Conservation (phyloP, 2,888 invertebrate genomes). For the Caenorhabditis japonica region DNA sequence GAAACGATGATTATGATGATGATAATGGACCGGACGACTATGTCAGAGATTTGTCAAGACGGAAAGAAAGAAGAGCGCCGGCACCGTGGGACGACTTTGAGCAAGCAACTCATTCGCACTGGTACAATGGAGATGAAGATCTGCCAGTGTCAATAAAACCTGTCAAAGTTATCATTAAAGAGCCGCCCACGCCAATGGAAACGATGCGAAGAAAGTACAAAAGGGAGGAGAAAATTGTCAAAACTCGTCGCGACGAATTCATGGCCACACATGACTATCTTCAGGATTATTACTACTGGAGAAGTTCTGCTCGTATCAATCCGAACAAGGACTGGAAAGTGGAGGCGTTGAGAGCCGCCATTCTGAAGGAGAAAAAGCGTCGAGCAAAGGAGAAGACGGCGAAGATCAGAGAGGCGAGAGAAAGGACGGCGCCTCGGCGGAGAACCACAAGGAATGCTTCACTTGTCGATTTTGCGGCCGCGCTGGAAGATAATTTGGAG, state of each 20-base stretch:
- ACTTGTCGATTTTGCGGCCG: constrained; percentile 5
- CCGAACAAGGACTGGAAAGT: constrained; percentile 50
- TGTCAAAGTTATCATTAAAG: constrained; percentile 9
- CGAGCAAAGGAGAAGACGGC: constrained; percentile 21
- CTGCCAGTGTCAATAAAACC: constrained; percentile 12
- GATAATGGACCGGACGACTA: constrained; percentile 24
- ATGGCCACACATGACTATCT: constrained; percentile 45
- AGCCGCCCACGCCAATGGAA: constrained; percentile 5
- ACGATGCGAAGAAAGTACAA: constrained; percentile 10
- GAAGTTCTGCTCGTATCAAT: constrained; percentile 44
- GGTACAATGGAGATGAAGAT: constrained; percentile 34
- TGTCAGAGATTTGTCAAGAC: constrained; percentile 19
- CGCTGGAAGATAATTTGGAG: not conserved
- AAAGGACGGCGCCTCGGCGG: not conserved
- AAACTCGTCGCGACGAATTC: constrained; percentile 28
- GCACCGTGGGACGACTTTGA: constrained; percentile 32
- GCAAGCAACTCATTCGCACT: not conserved
- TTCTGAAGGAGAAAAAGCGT: constrained; percentile 41
- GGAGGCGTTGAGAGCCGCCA: constrained; percentile 30
- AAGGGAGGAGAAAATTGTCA: constrained; percentile 19
- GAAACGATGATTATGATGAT: constrained; percentile 2
- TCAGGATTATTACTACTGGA: constrained; percentile 47
- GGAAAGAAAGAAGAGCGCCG: not conserved
- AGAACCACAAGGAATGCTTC: not conserved
- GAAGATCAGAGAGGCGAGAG: constrained; percentile 26